Conservation (phyloP, 2,888 invertebrate species). For the Metellina segmentata region DNA sequence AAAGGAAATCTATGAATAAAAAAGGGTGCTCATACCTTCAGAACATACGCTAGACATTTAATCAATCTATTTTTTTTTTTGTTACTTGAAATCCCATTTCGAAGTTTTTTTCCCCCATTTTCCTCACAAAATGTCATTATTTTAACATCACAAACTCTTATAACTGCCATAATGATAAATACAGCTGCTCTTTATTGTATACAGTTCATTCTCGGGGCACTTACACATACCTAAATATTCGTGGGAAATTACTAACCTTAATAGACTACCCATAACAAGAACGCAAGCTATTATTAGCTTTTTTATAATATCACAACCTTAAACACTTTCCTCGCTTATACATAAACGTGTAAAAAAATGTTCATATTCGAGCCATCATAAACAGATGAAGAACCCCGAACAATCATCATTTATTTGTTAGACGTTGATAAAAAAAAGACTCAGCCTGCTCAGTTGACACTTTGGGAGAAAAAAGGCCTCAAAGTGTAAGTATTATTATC, state of each 20-base stretch:
- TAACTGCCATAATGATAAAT: too few species aligned
- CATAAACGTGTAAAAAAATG: not conserved
- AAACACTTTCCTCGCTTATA: not conserved
- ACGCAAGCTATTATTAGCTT: not conserved
- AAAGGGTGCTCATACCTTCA: too few species aligned
- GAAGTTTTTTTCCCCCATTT: too few species aligned
- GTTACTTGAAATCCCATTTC: too few species aligned
- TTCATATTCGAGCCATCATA: not conserved
- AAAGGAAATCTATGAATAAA: too few species aligned
- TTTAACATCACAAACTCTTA: too few species aligned
- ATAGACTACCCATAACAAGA: not conserved
- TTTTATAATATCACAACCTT: not conserved
- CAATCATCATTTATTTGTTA: not conserved
- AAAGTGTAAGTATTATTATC: constrained; percentile 1
- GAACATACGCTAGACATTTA: too few species aligned
- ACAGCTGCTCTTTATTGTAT: too few species aligned
- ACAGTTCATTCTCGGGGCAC: too few species aligned
- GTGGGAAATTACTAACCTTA: not conserved
- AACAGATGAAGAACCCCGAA: not conserved
- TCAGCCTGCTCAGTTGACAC: not conserved
- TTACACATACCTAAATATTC: too few species aligned
- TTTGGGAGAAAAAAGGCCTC: not conserved
- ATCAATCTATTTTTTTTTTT: too few species aligned
- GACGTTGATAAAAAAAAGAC: not conserved
- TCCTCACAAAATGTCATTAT: too few species aligned